A percentile compares a stretch with the other conserved stretches of the same genome.
Evolutionary conservation across 2,113 vertebrate species (phyloP).

Genomic region (Maccullochella peelii): DNA sequence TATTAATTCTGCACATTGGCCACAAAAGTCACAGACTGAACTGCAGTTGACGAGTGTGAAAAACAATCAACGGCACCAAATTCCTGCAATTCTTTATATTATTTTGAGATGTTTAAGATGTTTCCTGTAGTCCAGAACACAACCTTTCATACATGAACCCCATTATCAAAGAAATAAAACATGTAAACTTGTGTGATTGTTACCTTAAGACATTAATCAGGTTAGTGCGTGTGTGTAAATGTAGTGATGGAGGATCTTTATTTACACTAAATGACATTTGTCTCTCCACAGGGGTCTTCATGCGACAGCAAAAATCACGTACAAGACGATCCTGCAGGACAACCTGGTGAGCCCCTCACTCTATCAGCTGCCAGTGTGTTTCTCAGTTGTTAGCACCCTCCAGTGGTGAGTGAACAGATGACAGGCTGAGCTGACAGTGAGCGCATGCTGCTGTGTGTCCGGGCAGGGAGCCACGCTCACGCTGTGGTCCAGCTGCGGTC

Average conservation of each 20-base stretch:
- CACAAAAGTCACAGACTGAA: too few relatives aligned
- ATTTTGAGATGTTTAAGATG: too few relatives aligned
- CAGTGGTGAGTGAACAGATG: conserved; percentile 51
- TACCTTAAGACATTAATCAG: neutral
- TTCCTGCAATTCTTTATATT: too few relatives aligned
- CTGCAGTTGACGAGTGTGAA: too few relatives aligned
- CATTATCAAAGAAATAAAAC: neutral
- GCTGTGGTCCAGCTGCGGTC: conserved; percentile 94
- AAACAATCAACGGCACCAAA: too few relatives aligned
- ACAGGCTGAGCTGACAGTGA: conserved; percentile 54
- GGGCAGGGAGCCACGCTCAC: conserved; percentile 93
- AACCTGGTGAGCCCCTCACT: conserved; percentile 84
- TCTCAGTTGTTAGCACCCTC: conserved; percentile 39
- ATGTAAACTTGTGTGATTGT: too few relatives aligned
- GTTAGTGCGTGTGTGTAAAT: neutral
- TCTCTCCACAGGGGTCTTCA: conserved; percentile 86
- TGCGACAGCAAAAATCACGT: conserved; percentile 91
- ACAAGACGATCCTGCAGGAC: conserved; percentile 89
- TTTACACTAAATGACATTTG: neutral
- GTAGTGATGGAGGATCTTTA: neutral
- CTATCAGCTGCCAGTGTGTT: conserved; percentile 22
- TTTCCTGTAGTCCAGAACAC: neutral
- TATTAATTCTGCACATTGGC: too few relatives aligned
- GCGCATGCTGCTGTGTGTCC: conserved; percentile 59
- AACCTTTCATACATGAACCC: neutral